Conservation (phyloP, 2,888 invertebrate genomes). For the Odontomyia ornata region DNA sequence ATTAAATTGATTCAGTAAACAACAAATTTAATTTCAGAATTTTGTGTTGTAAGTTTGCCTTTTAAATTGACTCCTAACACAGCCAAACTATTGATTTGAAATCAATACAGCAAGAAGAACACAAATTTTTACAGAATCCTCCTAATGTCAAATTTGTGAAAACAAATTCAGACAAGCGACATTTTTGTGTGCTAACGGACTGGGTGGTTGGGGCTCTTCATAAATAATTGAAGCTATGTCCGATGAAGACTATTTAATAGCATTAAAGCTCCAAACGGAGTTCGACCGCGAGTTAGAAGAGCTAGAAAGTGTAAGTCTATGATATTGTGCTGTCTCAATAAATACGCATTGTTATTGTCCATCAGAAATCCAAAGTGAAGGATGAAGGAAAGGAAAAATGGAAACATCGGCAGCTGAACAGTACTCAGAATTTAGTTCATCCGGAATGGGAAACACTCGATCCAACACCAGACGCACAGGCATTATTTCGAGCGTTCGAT, state of each 20-base stretch:
- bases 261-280: slow-evolving; percentile 53
- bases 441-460: slow-evolving; percentile 80
- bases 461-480: slow-evolving; percentile 91
- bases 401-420: slow-evolving; percentile 54
- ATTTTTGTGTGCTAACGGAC: not conserved
- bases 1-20: too few species aligned
- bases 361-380: not conserved
- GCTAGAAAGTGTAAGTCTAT: slow-evolving; percentile 2
- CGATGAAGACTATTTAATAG: slow-evolving; percentile 54
- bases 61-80: too few species aligned
- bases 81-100: too few species aligned
- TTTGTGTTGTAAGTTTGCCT: too few species aligned
- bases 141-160: slow-evolving; percentile 18
- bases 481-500: slow-evolving; percentile 88
- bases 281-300: slow-evolving; percentile 49
- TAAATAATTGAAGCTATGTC: slow-evolving; percentile 40
- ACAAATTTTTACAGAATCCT: not conserved
- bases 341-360: not conserved
- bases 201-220: too few species aligned
- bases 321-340: not conserved
- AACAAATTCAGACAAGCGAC: slow-evolving; percentile 22
- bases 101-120: not conserved
- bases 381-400: slow-evolving; percentile 19
- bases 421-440: slow-evolving; percentile 62
- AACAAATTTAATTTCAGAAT: too few species aligned